These are phyloP conservation scores for Himalopsyche phryganea DNA, from an alignment of 1,140 invertebrate genomes.

Conservation along the genomic window DNA sequence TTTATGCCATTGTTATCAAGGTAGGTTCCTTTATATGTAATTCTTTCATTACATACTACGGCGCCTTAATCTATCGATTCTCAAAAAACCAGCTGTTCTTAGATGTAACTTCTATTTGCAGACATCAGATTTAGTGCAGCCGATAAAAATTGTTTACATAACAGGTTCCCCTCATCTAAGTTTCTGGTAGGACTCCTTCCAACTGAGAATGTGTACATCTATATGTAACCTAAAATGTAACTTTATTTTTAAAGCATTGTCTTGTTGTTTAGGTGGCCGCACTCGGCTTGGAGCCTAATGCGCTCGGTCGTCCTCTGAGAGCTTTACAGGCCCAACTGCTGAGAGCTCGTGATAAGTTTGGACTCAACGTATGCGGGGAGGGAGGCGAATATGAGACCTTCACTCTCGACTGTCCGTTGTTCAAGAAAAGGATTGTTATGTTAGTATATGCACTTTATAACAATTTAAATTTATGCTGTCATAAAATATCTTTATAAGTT, in stretches of 20 bases:
- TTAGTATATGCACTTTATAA: conserved; percentile 56
- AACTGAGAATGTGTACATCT: no score
- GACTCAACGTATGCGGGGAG: conserved; percentile 96
- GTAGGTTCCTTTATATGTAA: conserved; percentile 29
- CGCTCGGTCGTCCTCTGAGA: conserved; percentile 83
- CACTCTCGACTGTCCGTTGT: conserved; percentile 94
- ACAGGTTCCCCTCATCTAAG: no score
- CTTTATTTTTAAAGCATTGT: no score
- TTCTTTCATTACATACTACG: neutral
- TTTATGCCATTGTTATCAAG: conserved; percentile 96
- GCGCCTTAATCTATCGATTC: neutral
- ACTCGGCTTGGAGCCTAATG: conserved; percentile 82
- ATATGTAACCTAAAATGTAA: no score
- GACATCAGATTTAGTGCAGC: no score
- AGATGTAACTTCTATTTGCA: no score
- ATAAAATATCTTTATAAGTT: neutral
- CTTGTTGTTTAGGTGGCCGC: conserved; percentile 68
- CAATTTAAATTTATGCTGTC: neutral
- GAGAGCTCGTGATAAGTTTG: conserved; percentile 91
- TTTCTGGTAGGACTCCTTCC: no score
- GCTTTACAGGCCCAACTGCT: conserved; percentile 83
- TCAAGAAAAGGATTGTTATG: conserved; percentile 86
- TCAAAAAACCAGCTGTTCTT: no score
- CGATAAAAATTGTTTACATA: no score
- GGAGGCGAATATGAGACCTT: conserved; percentile 99